Base-by-base conservation (phyloP, 2,888 invertebrate genomes). In the Leucophenga maculata region DNA sequence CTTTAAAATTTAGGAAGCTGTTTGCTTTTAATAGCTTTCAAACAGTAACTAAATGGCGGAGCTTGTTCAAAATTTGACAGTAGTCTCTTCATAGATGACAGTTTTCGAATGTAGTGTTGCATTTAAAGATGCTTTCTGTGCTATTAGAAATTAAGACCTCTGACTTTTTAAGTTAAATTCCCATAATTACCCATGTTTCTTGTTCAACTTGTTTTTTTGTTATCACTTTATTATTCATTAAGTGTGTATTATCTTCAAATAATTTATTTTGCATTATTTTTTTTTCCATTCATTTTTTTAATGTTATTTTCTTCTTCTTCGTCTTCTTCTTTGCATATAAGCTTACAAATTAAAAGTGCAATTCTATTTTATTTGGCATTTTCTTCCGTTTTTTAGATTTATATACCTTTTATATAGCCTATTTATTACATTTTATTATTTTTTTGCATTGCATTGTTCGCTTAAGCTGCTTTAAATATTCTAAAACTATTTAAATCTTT, bases 181-280 rank as follows among this genome's bases (percentile, higher is more conserved):
- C 11, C 3, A 39, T 11, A 39, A 39, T 8, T 11, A 39, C 39
- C n/a, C n/a, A 39, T 9, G 11, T 6, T 39, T 11, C 8, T 39
- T 39, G n/a, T 39, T 39, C 39, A 39, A 39, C 39, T 3, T 39
- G 52, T 16, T 48, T 20, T 18, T n/a, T 20, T 69, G 14, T 62
- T 75, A 74, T 74, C 74, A 75, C 74, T 78, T 78, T 75, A 73
- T 77, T 77, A 71, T 75, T 50, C 31, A 72, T 69, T 76, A 18
- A 71, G 59, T 75, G 70, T 71, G n/a, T n/a, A n/a, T n/a, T n/a
- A 74, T 75, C 76, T 82, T 76, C 60, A 78, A 79, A 84, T 77
- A 79, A 77, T 75, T 57, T 75, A 77, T 73, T 77, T 78, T 76
- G 77, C 76, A 76, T 78, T 74, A 39, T 77, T 75, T n/a, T n/a